Evolutionary conservation across 1,140 invertebrate species (phyloP), one percentile per base, ranked within the genome.

Genomic region (Orchestia grillus): DNA sequence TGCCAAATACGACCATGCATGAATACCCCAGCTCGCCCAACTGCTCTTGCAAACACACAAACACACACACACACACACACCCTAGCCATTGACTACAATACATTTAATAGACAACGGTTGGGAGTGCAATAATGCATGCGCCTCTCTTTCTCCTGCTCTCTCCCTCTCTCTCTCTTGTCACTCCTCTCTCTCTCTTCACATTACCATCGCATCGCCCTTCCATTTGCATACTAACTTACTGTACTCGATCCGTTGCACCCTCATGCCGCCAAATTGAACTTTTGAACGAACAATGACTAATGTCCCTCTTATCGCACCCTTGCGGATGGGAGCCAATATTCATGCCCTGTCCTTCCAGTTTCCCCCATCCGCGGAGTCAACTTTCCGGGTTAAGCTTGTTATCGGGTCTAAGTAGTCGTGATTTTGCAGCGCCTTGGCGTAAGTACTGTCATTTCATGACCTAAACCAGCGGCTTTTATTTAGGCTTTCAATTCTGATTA

Each of bases 221-320:
- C 92, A 94, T 94, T 94, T 94, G 92, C 92, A 94, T 94, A 94
- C 44, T 94, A 94, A 90, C 88, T 90, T 90, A 90, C 88, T 90
- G 41, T 90, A 90, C 88, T 90, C 88, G 88, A 90, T 90, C n/a
- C 88, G 88, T 90, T 90, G 88, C 88, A 90, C 88, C 88, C 88
- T 90, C 88, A 44, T 90, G 88, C 88, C 88, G 42, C 88, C 88
- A 90, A 90, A 90, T 90, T 90, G 88, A 90, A 90, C 88, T 90
- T 90, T 90, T 90, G 88, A 90, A 90, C 88, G 88, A 90, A 90
- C 88, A 90, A 90, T 90, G 88, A 90, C 88, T 90, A 90, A 90
- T 90, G 88, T 90, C 88, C 88, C 88, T 90, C 88, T 90, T 90
- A 90, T 90, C 88, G 88, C 88, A 90, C 88, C 88, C 88, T 90